These are phyloP conservation scores for Gephyroberyx darwinii DNA, from an alignment of 2,797 vertebrate species.

Conservation along the genomic window DNA sequence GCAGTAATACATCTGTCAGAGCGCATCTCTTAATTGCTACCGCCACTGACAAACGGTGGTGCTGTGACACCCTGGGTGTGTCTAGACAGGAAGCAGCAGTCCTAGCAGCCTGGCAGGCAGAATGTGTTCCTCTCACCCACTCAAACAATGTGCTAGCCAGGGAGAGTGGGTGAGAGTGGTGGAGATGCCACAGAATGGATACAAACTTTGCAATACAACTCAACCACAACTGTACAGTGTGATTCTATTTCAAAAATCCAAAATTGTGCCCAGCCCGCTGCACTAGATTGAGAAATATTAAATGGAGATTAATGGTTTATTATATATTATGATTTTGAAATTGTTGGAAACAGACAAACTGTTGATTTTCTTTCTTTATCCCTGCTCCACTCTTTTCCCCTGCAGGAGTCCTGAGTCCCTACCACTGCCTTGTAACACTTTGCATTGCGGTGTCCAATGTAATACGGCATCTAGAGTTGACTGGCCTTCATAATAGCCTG, in stretches of 20 bases:
- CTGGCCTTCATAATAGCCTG: conserved; percentile 49
- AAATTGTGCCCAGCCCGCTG: neutral
- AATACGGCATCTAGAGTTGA: conserved; percentile 54
- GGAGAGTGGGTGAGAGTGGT: conserved; percentile 10
- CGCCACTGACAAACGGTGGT: conserved; percentile 67
- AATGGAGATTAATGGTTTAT: conserved; percentile 16
- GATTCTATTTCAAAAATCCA: conserved; percentile 13
- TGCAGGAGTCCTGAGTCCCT: conserved; percentile 28
- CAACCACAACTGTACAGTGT: conserved; percentile 1
- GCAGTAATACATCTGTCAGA: conserved; percentile 68
- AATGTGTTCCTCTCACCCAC: conserved; percentile 50
- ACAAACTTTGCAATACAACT: conserved; percentile 27
- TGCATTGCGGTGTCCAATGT: conserved; percentile 40
- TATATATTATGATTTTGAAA: neutral
- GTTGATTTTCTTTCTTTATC: conserved; percentile 19
- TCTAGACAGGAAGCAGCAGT: conserved; percentile 61
- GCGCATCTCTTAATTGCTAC: conserved; percentile 68
- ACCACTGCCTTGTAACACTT: conserved; percentile 24
- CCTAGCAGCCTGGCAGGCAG: conserved; percentile 40
- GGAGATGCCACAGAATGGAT: conserved; percentile 16
- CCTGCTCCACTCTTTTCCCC: conserved; percentile 17
- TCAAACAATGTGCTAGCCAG: conserved; percentile 33
- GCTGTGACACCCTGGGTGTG: conserved; percentile 67
- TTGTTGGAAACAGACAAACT: conserved; percentile 24
- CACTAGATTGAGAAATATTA: conserved; percentile 11